These are phyloP conservation scores for Trissolcus brochymenae DNA, from an alignment of 2,888 invertebrate genomes.

Conservation along the genomic window DNA sequence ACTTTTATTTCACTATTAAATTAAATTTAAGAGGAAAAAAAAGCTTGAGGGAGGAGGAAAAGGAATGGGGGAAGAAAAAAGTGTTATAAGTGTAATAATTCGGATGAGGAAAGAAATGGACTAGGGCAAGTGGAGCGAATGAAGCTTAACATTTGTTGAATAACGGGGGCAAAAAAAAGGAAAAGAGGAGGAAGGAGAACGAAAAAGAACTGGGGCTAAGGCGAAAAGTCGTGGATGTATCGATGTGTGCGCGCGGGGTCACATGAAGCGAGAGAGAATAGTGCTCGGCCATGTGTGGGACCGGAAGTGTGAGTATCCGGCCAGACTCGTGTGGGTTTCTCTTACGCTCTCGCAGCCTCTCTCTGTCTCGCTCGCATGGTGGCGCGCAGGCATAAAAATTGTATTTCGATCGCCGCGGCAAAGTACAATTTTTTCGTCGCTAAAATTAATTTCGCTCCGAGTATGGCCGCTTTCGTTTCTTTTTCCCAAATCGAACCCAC, in stretches of 20 bases:
- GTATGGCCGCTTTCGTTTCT: constrained; percentile 10
- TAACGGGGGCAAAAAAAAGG: constrained; percentile 16
- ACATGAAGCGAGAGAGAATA: constrained; percentile 58
- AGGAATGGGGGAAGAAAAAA: constrained; percentile 25
- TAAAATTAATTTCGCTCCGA: too few relatives aligned
- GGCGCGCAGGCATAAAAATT: constrained; percentile 8
- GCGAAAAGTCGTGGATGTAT: constrained; percentile 52
- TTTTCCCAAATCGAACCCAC: background rate
- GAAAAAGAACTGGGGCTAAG: constrained; percentile 44
- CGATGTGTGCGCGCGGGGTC: constrained; percentile 59
- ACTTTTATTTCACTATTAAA: constrained; percentile 18
- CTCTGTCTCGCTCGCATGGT: constrained; percentile 27
- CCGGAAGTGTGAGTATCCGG: constrained; percentile 77
- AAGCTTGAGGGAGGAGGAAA: constrained; percentile 27
- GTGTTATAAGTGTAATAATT: background rate
- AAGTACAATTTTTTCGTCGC: background rate
- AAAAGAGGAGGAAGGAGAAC: constrained; percentile 30
- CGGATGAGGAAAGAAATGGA: constrained; percentile 1
- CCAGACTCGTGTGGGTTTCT: constrained; percentile 76
- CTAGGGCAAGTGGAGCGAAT: background rate
- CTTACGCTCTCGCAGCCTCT: constrained; percentile 60
- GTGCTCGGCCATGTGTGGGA: constrained; percentile 74
- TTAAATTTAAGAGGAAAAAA: constrained; percentile 34
- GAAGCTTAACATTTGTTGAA: too few relatives aligned
- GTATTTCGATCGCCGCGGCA: background rate